phyloP scores from a whole-genome alignment of 2,797 vertebrate species.

The Poeciliopsis infans region DNA sequence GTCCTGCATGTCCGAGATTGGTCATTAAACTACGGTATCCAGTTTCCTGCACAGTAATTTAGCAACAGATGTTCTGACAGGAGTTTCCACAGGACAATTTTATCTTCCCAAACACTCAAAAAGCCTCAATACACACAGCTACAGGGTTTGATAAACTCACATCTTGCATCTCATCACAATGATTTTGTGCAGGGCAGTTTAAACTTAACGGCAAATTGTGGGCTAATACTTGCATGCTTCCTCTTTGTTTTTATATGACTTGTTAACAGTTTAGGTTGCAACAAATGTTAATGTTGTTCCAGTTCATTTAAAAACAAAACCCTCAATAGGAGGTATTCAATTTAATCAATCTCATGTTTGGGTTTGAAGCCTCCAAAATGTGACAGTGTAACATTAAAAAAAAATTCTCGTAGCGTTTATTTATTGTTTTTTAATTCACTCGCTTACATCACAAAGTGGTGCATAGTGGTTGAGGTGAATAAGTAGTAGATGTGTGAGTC shows the following conservation, averaged over 20 bases:
- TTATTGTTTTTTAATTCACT: no score
- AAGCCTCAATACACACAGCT: not conserved
- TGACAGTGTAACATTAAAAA: no score
- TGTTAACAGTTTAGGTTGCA: not conserved
- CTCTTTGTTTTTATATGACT: not conserved
- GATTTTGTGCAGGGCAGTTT: not conserved
- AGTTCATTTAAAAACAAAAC: not conserved
- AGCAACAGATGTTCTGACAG: not conserved
- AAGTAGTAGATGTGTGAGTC: no score
- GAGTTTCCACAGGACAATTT: not conserved
- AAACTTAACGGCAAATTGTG: not conserved
- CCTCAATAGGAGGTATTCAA: not conserved
- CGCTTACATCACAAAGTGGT: no score
- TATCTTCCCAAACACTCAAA: not conserved
- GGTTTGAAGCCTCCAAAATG: not conserved
- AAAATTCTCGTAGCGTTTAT: no score
- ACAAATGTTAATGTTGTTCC: not conserved
- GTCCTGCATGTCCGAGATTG: not conserved
- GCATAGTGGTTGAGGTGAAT: no score
- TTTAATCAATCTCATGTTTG: not conserved
- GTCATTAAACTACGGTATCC: not conserved
- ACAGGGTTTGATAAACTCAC: not conserved
- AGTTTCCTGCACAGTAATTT: not conserved
- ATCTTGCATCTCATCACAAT: not conserved
- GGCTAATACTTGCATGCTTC: not conserved